Evolutionary conservation across 1,140 invertebrate genomes (phyloP).

Genomic region (Pachyrhynchus sulphureomaculatus): DNA sequence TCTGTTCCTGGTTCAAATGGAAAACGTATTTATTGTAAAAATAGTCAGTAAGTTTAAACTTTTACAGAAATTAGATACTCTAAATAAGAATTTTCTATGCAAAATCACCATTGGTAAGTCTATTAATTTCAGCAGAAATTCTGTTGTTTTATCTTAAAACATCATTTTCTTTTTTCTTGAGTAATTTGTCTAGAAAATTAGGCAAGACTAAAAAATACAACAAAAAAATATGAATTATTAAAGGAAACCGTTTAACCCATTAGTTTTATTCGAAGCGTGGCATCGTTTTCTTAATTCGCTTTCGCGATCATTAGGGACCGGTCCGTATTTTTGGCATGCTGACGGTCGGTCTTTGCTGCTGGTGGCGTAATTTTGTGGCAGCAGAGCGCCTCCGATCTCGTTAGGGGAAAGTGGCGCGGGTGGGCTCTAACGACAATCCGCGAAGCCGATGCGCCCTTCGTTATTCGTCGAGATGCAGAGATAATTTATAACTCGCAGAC

Average conservation of each 20-base stretch:
- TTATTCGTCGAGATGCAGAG: slow-evolving; percentile 43
- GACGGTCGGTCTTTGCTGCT: slow-evolving; percentile 40
- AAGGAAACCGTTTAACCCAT: slow-evolving; percentile 26
- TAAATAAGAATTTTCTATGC: too few relatives aligned
- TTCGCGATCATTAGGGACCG: slow-evolving; percentile 39
- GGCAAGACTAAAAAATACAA: background rate
- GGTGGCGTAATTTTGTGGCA: slow-evolving; percentile 42
- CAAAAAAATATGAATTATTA: slow-evolving; percentile 12
- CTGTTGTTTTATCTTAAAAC: too few relatives aligned
- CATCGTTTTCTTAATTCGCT: slow-evolving; percentile 44
- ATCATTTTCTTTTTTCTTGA: too few relatives aligned
- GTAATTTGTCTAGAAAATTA: background rate
- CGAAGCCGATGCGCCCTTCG: slow-evolving; percentile 33
- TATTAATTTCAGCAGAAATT: too few relatives aligned
- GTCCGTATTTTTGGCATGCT: slow-evolving; percentile 34
- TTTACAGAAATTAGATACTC: too few relatives aligned
- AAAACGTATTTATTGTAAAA: too few relatives aligned
- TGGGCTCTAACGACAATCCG: slow-evolving; percentile 39
- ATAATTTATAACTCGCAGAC: slow-evolving; percentile 28
- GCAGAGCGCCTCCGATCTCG: slow-evolving; percentile 33
- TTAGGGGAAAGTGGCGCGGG: slow-evolving; percentile 29
- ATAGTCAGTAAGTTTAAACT: too few relatives aligned
- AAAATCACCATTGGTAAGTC: too few relatives aligned
- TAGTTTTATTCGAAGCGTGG: slow-evolving; percentile 19
- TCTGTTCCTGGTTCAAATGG: too few relatives aligned